Conservation (phyloP, 2,113 vertebrate genomes). For the Bombycilla garrulus region DNA sequence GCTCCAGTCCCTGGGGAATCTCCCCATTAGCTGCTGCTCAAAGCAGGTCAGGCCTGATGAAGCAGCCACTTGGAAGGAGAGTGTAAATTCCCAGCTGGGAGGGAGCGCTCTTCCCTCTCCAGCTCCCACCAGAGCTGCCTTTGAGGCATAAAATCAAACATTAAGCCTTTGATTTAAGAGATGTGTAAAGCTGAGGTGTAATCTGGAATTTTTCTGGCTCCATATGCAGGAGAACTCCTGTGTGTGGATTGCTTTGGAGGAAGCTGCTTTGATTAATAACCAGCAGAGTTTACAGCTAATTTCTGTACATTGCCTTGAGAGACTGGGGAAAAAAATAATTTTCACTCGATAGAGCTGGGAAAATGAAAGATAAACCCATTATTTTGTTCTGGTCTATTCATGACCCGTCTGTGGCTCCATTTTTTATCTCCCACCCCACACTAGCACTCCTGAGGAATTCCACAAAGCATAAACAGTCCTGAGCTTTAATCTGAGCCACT, state of each 20-base stretch:
- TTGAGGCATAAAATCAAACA: not conserved
- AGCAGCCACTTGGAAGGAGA: rapidly evolving
- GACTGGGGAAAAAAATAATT: not conserved
- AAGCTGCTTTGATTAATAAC: not conserved
- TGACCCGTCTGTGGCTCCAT: not conserved
- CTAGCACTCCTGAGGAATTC: not conserved
- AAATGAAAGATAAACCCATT: not conserved
- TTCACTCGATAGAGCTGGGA: not conserved
- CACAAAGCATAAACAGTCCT: not conserved
- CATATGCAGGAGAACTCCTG: not conserved
- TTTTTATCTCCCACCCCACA: not conserved
- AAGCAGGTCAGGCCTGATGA: not conserved
- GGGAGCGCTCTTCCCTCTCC: not conserved
- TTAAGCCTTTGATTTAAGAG: not conserved
- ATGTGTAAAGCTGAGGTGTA: not conserved
- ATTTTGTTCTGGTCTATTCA: not conserved
- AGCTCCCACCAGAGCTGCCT: not conserved
- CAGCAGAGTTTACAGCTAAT: not conserved
- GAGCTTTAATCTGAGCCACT: not conserved
- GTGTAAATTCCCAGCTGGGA: not conserved
- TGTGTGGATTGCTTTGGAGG: too few species aligned
- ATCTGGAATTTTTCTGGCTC: not conserved
- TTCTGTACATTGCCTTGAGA: not conserved
- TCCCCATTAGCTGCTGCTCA: not conserved
- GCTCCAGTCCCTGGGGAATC: not conserved